Evolutionary conservation across 2,113 vertebrate genomes (phyloP), one percentile per base, ranked within the genome.

Genomic region (Tragelaphus strepsiceros): DNA sequence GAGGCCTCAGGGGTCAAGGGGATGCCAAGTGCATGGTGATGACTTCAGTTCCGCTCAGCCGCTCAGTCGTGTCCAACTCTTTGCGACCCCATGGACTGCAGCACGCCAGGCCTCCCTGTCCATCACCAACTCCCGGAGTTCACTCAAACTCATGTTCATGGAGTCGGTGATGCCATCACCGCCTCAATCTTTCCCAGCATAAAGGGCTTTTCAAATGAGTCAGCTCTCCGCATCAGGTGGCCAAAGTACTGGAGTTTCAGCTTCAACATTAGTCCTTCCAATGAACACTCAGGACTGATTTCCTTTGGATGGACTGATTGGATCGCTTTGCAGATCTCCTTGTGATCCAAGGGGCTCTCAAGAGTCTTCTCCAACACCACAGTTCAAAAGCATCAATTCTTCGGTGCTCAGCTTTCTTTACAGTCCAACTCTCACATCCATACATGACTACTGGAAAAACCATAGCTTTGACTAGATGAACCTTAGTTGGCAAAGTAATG

Each of bases 21-120:
- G 26, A 3, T n/a, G 19, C 39, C 46, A 9, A 15, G 9, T 30
- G 56, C 2, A 2, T 11, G 7, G 19, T 21, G 46, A 14, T 32
- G 14, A 58, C 28, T 88, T 49, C 30, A 17, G 62, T 64, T 17
- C 62, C 15, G 1, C 4, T 64, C 15, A 64, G 62, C 30, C 8
- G 2, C 30, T 64, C 30, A 64, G 62, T n/a, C 0, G 0, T 64
- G 62, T 64, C 62, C 15, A 7, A 64, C 30, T 17, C 30, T n/a
- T n/a, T n/a, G 30, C 3, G 30, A 64, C 62, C 15, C 15, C 30
- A 17, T 17, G 30, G 30, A n/a, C 62, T 16, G 1, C 30, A 64
- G 62, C 62, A 32, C 3, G 0, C 30, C 15, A n/a, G 62, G 3
- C 62, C 6, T 64, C 62, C 30, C 62, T 64, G 30, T 64, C 62